Conservation (phyloP, 2,888 invertebrate species). For the Loripinus fragilis region DNA sequence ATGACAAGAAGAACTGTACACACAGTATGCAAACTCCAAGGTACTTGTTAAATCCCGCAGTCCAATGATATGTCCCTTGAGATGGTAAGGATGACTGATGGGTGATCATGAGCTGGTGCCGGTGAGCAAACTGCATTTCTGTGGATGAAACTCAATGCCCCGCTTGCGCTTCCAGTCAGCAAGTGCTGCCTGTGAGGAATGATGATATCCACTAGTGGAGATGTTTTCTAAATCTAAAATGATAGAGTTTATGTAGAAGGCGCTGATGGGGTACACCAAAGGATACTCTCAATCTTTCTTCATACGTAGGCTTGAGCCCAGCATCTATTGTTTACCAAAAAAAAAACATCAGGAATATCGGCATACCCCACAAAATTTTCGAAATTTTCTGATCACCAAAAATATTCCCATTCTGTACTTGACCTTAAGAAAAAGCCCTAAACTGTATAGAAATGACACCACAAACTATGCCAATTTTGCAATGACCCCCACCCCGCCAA, state of each 20-base stretch:
- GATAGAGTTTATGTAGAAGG: neutral
- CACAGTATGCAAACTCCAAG: neutral
- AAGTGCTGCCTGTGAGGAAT: neutral
- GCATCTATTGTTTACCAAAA: no score
- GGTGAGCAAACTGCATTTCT: slow-evolving; percentile 6
- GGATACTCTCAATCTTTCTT: no score
- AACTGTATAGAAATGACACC: no score
- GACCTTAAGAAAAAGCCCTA: no score
- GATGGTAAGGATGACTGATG: neutral
- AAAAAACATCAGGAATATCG: no score
- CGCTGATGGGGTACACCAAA: slow-evolving; percentile 4
- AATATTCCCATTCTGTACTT: no score
- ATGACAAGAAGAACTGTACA: neutral
- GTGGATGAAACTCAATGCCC: slow-evolving; percentile 8
- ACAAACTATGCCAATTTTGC: no score
- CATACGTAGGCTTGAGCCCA: no score
- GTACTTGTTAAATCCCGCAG: neutral
- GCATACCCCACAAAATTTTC: no score
- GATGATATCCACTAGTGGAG: neutral
- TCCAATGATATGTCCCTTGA: neutral
- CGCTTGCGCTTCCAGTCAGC: slow-evolving; percentile 1
- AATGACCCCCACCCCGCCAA: no score
- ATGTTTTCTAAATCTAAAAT: neutral
- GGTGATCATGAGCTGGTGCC: neutral
- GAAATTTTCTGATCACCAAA: no score